Evolutionary conservation across 2,113 vertebrate genomes (phyloP).

Genomic region (Strix uralensis): DNA sequence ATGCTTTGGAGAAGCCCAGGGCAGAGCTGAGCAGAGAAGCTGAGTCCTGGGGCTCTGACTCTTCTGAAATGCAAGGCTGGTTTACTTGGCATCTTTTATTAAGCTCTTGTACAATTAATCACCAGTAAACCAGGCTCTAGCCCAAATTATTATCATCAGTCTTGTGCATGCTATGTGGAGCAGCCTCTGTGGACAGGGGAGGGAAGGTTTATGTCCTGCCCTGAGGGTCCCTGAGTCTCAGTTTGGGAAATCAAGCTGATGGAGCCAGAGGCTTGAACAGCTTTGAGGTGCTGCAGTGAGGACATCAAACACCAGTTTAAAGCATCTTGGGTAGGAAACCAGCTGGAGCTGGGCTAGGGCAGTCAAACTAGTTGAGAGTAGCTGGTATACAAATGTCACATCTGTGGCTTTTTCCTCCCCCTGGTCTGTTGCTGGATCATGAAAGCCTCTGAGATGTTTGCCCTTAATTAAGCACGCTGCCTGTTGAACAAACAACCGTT

Average conservation of each 20-base stretch:
- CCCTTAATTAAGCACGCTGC: background rate
- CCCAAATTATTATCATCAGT: background rate
- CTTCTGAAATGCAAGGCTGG: background rate
- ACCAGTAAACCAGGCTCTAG: background rate
- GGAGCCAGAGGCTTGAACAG: background rate
- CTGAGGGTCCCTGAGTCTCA: background rate
- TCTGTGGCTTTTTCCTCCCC: background rate
- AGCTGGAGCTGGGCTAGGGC: background rate
- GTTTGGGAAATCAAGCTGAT: background rate
- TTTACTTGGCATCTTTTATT: background rate
- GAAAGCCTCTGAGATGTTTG: background rate
- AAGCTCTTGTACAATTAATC: background rate
- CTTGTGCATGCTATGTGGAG: fast-evolving
- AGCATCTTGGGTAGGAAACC: background rate
- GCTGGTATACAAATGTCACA: background rate
- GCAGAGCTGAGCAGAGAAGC: background rate
- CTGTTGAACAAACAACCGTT: background rate
- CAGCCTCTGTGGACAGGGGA: background rate
- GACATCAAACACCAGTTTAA: background rate
- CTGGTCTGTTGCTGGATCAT: background rate
- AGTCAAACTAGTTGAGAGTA: background rate
- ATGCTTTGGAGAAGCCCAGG: background rate
- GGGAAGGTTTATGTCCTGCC: background rate
- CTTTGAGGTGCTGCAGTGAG: background rate
- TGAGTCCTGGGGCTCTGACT: background rate